Evolutionary conservation across 2,113 vertebrate species (phyloP), one percentile per base, ranked within the genome.

Genomic region (Phylloscopus trochilus): DNA sequence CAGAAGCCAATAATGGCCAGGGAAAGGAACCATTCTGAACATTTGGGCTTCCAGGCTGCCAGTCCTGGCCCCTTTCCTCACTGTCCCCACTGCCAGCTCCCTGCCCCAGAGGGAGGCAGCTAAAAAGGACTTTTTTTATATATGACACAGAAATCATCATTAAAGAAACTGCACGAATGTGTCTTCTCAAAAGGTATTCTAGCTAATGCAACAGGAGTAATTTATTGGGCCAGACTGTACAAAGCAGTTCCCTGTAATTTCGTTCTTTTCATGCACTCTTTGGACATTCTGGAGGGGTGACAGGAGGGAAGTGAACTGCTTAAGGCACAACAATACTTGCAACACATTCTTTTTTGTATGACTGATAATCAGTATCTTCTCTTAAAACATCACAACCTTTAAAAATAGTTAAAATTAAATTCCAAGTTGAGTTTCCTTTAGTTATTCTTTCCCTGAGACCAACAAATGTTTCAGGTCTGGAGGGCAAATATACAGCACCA

Each of bases 401-500:
- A 46, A 60, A 92, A 93, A 83, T 10, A 64, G n/a, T 74, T 82
- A 64, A 82, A 92, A 92, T 74, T 67, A 79, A 91, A 90, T 85
- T 79, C 47, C 19, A 63, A 75, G 44, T 33, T 0, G 0, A 63
- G 47, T 49, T 94, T 95, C 51, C 66, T 74, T 12, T 79, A 83
- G 75, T 94, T 92, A 86, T 75, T 91, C 66, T 93, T 87, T 83
- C 64, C 39, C 26, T 81, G 78, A 86, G 77, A 83, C 35, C 64
- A 85, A 79, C 63, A 86, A 97, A 87, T 55, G n/a, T 77, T 96
- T 88, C 56, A 33, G 52, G 49, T 66, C 94, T 92, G 31, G 77
- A 94, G 92, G 82, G 75, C 83, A 93, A 97, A 81, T 64, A 90
- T 63, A 83, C 17, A 89, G 46, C 82, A 92, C 46, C 55, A 91